phyloP scores from a whole-genome alignment of 2,888 invertebrate genomes.

The Pterostichus niger region DNA sequence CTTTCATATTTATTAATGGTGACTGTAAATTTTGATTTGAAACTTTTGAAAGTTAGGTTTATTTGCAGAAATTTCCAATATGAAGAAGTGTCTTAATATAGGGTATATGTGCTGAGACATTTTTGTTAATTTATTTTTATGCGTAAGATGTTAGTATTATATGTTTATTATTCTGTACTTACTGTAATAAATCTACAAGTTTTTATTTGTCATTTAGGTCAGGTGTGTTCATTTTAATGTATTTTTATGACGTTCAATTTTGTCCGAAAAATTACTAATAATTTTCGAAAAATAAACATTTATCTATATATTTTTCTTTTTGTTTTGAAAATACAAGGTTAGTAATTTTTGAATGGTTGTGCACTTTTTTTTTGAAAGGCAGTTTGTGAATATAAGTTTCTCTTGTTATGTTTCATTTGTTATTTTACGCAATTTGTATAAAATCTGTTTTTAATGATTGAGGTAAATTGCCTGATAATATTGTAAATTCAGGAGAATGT shows the following conservation, averaged over 20 bases:
- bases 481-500: background rate
- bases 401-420: constrained; percentile 40
- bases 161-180: constrained; percentile 41
- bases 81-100: constrained; percentile 18
- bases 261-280: background rate
- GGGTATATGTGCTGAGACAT: constrained; percentile 43
- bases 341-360: constrained; percentile 8
- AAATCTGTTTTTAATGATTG: constrained; percentile 10
- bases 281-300: background rate
- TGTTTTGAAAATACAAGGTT: constrained; percentile 1
- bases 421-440: constrained; percentile 34
- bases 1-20: constrained; percentile 20
- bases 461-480: constrained; percentile 30
- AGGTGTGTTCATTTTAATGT: background rate
- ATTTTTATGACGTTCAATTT: constrained; percentile 10
- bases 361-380: constrained; percentile 16
- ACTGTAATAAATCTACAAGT: constrained; percentile 3
- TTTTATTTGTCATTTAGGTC: constrained; percentile 6
- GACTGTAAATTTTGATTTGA: constrained; percentile 4
- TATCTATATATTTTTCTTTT: background rate
- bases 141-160: constrained; percentile 51
- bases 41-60: background rate
- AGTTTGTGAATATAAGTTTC: constrained; percentile 2
- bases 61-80: background rate
- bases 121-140: constrained; percentile 54